Percentiles rank a stretch among this genome's conserved stretches.
Conservation (phyloP, 2,888 invertebrate genomes). For the Sclerodermus sp. region DNA sequence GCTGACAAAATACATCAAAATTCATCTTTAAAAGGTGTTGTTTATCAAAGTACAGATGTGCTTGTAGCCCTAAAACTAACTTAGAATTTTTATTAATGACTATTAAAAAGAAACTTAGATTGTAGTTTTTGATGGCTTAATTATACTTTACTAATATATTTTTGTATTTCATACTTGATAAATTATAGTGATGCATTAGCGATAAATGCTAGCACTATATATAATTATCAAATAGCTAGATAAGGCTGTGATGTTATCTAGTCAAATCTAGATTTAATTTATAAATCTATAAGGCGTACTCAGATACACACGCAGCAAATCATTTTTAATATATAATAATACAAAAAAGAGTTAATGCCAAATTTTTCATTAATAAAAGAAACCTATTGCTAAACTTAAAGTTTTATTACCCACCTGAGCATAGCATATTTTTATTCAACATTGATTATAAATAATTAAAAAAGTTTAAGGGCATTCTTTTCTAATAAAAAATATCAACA, state of each 20-base stretch:
- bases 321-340: background rate
- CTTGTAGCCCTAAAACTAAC: slow-evolving; percentile 40
- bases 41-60: slow-evolving; percentile 41
- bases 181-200: slow-evolving; percentile 1
- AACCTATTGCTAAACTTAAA: background rate
- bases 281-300: background rate
- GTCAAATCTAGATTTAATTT: slow-evolving; percentile 16
- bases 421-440: no score
- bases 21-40: slow-evolving; percentile 46
- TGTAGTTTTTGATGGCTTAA: no score
- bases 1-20: slow-evolving; percentile 45
- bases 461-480: no score
- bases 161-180: background rate
- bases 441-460: no score
- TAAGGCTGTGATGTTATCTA: slow-evolving; percentile 42
- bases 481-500: no score
- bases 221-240: slow-evolving; percentile 22
- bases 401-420: background rate
- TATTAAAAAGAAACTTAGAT: no score
- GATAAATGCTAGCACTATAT: slow-evolving; percentile 16
- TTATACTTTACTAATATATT: no score
- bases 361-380: background rate
- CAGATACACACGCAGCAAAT: background rate
- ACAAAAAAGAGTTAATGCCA: background rate
- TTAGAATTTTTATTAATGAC: no score